Conservation (phyloP, 2,888 invertebrate species). For the Andrena flavipes region DNA sequence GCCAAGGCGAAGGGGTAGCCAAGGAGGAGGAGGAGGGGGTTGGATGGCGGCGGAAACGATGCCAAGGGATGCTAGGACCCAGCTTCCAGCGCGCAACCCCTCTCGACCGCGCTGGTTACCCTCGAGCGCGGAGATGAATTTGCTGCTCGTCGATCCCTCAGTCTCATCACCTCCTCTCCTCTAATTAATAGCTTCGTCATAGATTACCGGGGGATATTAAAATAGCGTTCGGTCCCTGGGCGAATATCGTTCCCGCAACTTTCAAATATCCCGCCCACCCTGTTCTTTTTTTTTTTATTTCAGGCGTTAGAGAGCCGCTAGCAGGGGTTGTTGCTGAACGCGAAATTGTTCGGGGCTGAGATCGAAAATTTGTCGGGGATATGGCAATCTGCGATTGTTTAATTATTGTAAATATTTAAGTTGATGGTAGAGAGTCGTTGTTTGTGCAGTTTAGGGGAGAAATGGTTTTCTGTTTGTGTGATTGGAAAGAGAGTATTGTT, state of each 20-base stretch:
- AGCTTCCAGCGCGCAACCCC: constrained; percentile 55
- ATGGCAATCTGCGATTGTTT: too few species aligned
- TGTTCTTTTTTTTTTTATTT: background rate
- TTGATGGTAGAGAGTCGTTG: too few species aligned
- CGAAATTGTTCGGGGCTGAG: background rate
- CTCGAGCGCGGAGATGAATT: constrained; percentile 65
- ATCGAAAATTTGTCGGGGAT: background rate
- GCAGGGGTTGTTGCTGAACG: background rate
- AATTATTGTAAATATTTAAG: too few species aligned
- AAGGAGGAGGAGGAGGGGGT: background rate
- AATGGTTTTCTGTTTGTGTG: too few species aligned
- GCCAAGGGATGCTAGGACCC: constrained; percentile 56
- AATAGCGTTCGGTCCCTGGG: constrained; percentile 44
- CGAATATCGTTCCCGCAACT: constrained; percentile 6
- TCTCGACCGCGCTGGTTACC: constrained; percentile 61
- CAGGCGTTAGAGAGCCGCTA: background rate
- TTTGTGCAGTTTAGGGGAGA: too few species aligned
- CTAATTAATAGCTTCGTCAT: constrained; percentile 71
- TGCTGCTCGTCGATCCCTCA: constrained; percentile 59
- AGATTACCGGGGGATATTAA: constrained; percentile 69
- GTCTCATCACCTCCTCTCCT: constrained; percentile 57
- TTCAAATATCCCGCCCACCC: background rate
- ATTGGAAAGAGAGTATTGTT: too few species aligned
- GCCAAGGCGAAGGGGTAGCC: background rate
- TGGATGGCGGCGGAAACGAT: constrained; percentile 50